Evolutionary conservation across 2,113 vertebrate genomes (phyloP).

Genomic region (Origma solitaria): DNA sequence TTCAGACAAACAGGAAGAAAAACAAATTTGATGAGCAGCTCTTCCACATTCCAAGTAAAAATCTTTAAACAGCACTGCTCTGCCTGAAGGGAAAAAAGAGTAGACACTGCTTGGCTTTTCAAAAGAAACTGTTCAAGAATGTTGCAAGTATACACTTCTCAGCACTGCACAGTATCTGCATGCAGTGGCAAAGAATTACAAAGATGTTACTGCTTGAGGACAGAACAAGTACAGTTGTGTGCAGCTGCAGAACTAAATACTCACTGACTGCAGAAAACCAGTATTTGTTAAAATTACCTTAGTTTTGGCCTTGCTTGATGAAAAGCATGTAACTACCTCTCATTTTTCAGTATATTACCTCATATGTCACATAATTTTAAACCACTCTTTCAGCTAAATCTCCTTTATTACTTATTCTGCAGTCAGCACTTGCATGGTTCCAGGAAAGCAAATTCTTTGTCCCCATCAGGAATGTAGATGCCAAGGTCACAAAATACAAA

Average conservation of each 20-base stretch:
- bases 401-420: background rate
- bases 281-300: background rate
- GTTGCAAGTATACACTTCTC: background rate
- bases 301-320: background rate
- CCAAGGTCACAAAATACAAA: background rate
- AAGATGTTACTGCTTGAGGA: background rate
- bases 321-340: background rate
- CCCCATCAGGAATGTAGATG: background rate
- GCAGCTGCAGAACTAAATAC: background rate
- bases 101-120: background rate
- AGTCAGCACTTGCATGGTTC: background rate
- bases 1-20: background rate
- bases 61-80: background rate
- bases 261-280: background rate
- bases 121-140: background rate
- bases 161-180: background rate
- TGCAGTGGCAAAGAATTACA: background rate
- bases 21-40: background rate
- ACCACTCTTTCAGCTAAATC: background rate
- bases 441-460: background rate
- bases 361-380: background rate
- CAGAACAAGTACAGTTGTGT: no score
- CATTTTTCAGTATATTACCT: background rate
- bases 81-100: background rate
- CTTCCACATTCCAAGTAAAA: background rate